Evolutionary conservation across 2,888 invertebrate genomes (phyloP).

Genomic region (Catocala nupta): DNA sequence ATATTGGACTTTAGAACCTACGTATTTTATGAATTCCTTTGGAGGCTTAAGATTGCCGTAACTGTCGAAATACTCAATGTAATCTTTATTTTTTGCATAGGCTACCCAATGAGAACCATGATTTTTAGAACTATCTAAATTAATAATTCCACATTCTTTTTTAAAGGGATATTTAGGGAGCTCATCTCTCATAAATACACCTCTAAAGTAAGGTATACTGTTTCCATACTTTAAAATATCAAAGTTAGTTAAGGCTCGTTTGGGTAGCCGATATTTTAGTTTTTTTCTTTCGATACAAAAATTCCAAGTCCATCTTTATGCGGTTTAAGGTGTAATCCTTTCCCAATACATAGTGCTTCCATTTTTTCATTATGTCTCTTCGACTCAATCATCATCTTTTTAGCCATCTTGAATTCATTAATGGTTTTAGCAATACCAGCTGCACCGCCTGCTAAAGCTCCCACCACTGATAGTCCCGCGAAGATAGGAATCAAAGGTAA

Average conservation of each 20-base stretch:
- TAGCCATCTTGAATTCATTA: constrained; percentile 43
- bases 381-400: neutral
- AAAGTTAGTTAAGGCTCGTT: constrained; percentile 14
- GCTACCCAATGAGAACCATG: constrained; percentile 64
- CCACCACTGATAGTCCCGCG: too few relatives aligned
- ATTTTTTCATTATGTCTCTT: constrained; percentile 15
- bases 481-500: constrained; percentile 49
- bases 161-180: constrained; percentile 23
- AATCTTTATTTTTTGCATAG: constrained; percentile 55
- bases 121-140: constrained; percentile 52
- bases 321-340: constrained; percentile 13
- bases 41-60: constrained; percentile 63
- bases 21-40: constrained; percentile 52
- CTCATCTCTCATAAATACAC: constrained; percentile 54
- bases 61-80: constrained; percentile 63
- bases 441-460: constrained; percentile 46
- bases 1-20: constrained; percentile 34
- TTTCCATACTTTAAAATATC: constrained; percentile 21
- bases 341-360: constrained; percentile 12
- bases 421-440: constrained; percentile 60
- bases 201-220: constrained; percentile 28
- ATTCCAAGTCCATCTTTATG: constrained; percentile 16
- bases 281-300: constrained; percentile 11
- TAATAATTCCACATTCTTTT: constrained; percentile 53
- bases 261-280: constrained; percentile 17